These are phyloP conservation scores for Sparidentex hasta DNA, from an alignment of 2,797 vertebrate species.

Conservation along the genomic window DNA sequence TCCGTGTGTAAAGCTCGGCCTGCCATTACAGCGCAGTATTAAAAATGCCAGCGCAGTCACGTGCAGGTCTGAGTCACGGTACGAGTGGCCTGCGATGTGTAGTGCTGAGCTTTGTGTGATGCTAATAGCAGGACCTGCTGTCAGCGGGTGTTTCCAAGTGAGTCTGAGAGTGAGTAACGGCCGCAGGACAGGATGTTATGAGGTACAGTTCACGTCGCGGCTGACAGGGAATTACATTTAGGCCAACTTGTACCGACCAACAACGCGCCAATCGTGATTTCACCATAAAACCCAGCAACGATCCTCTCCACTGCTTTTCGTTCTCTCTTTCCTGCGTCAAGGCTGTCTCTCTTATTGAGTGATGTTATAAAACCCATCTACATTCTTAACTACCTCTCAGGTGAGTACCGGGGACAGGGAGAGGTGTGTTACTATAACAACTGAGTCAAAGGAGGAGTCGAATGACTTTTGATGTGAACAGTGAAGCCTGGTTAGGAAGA, in stretches of 20 bases:
- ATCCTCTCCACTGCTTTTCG: constrained; percentile 26
- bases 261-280: not conserved
- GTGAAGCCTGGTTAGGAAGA: constrained; percentile 53
- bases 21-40: not conserved
- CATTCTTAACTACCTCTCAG: constrained; percentile 71
- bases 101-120: constrained; percentile 18
- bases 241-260: not conserved
- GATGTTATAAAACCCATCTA: constrained; percentile 72
- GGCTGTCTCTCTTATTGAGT: constrained; percentile 64
- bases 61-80: constrained; percentile 38
- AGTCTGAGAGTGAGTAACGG: constrained; percentile 19
- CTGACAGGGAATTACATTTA: not conserved
- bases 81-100: constrained; percentile 4
- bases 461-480: constrained; percentile 63
- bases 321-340: constrained; percentile 54
- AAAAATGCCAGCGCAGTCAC: constrained; percentile 6
- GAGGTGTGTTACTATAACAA: constrained; percentile 78
- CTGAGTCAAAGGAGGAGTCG: constrained; percentile 66
- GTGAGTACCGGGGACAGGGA: constrained; percentile 61
- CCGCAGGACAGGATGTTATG: constrained; percentile 1
- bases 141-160: constrained; percentile 14
- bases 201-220: not conserved
- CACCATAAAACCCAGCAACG: constrained; percentile 10
- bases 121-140: constrained; percentile 44
- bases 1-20: constrained; percentile 30